Evolutionary conservation across 2,888 invertebrate species (phyloP).

Genomic region (Eupithecia tripunctaria): DNA sequence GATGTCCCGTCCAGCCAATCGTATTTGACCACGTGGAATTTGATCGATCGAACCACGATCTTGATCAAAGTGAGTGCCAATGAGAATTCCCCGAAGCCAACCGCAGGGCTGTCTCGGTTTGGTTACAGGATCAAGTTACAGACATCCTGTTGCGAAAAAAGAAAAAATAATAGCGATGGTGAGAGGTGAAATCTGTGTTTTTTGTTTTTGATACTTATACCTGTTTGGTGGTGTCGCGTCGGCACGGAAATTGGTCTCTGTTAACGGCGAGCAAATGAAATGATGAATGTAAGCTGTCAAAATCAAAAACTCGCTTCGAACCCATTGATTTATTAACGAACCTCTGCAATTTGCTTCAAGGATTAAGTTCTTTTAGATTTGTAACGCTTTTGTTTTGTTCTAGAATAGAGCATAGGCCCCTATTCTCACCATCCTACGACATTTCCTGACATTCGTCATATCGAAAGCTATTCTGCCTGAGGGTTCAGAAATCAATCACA

Average conservation of each 20-base stretch:
- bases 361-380: no score
- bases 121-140: conserved; percentile 24
- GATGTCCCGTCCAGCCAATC: background rate
- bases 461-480: background rate
- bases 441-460: conserved; percentile 2
- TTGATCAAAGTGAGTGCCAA: background rate
- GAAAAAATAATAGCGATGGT: background rate
- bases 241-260: background rate
- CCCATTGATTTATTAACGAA: no score
- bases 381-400: background rate
- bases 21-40: conserved; percentile 9
- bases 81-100: conserved; percentile 12
- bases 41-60: conserved; percentile 10
- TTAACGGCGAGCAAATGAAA: background rate
- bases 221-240: background rate
- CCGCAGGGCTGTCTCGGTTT: conserved; percentile 7
- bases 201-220: conserved; percentile 5
- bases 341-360: background rate
- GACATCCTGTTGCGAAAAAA: conserved; percentile 23
- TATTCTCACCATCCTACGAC: background rate
- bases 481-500: conserved; percentile 16
- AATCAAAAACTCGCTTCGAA: background rate
- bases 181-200: background rate
- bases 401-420: background rate
- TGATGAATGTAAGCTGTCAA: background rate